Evolutionary conservation across 2,888 invertebrate species (phyloP).

Genomic region (Cynaeus angustus): DNA sequence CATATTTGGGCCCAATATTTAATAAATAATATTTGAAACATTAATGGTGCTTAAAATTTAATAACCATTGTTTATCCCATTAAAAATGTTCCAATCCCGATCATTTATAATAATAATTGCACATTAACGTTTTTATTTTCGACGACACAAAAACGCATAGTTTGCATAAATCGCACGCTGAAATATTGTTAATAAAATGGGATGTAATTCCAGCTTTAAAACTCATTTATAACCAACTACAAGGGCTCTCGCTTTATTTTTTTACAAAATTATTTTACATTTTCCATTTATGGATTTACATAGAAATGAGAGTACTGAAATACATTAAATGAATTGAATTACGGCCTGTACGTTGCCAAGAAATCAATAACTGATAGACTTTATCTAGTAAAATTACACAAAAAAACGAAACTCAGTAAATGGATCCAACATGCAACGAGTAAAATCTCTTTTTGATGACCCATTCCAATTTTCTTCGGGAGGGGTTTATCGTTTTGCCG

Average conservation of each 20-base stretch:
- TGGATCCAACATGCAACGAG: slow-evolving; percentile 1
- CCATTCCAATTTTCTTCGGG: no score
- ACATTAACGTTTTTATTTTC: no score
- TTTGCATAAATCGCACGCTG: background rate
- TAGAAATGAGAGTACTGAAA: slow-evolving; percentile 24
- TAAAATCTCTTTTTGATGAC: background rate
- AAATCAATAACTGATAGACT: slow-evolving; percentile 7
- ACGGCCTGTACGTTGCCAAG: background rate
- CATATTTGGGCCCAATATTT: no score
- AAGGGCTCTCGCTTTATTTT: slow-evolving; percentile 2
- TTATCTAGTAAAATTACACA: background rate
- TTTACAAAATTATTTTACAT: slow-evolving; percentile 17
- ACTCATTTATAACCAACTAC: slow-evolving; percentile 7
- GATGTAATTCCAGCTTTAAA: slow-evolving; percentile 5
- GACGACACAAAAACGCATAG: no score
- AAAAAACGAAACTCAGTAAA: background rate
- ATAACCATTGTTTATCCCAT: background rate
- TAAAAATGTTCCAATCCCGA: background rate
- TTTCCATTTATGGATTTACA: slow-evolving; percentile 32
- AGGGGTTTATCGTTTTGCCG: no score
- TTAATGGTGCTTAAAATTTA: no score
- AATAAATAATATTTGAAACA: no score
- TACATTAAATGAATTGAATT: slow-evolving; percentile 27
- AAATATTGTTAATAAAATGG: slow-evolving; percentile 1
- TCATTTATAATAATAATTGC: no score